phyloP scores from a whole-genome alignment of 2,888 invertebrate genomes.

The Apoda limacodes region DNA sequence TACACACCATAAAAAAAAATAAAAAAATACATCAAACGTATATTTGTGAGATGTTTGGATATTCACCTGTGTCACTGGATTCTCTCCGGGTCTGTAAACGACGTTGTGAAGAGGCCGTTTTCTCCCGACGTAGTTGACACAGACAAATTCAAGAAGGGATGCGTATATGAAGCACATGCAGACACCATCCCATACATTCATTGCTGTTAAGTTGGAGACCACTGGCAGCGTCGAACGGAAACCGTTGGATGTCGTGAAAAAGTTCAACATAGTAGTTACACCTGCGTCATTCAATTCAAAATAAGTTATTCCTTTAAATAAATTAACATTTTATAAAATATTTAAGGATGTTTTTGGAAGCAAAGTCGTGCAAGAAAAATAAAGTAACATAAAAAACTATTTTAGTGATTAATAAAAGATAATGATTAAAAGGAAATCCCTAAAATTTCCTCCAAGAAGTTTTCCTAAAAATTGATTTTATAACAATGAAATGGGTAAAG shows the following conservation, averaged over 20 bases:
- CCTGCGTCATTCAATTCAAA: no score
- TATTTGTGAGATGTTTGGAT: no score
- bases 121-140: conserved; percentile 94
- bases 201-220: conserved; percentile 93
- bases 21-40: conserved; percentile 7
- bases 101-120: conserved; percentile 91
- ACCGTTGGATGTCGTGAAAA: conserved; percentile 95
- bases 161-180: conserved; percentile 98
- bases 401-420: no score
- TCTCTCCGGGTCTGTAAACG: conserved; percentile 90
- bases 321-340: no score
- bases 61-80: conserved; percentile 90
- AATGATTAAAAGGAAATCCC: no score
- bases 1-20: conserved; percentile 10
- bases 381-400: no score
- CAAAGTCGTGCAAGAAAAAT: no score
- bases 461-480: no score
- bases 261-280: conserved; percentile 97
- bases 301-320: no score
- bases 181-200: conserved; percentile 98
- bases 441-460: no score
- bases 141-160: conserved; percentile 92
- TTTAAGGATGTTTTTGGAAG: no score
- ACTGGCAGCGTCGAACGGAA: conserved; percentile 93
- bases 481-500: no score